Percentiles rank a stretch among this genome's conserved stretches.
Evolutionary conservation across 2,797 vertebrate genomes (phyloP).

Genomic region (Yasuhikotakia modesta): DNA sequence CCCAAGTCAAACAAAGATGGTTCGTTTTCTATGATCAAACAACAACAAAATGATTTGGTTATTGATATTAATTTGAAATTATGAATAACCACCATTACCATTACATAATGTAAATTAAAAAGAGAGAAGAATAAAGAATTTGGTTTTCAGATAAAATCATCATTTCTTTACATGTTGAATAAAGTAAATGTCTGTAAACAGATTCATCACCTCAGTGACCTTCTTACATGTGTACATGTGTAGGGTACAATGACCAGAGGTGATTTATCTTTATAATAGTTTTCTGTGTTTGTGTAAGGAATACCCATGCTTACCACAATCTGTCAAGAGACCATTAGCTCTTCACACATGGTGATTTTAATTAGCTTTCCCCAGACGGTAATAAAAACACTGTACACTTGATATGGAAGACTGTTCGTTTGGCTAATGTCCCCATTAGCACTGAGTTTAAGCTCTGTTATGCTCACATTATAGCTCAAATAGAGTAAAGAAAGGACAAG

Average conservation of each 20-base stretch:
- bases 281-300: constrained; percentile 56
- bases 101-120: not conserved
- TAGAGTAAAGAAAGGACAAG: constrained; percentile 12
- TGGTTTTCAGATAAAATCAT: not conserved
- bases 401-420: constrained; percentile 41
- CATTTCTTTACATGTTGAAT: not conserved
- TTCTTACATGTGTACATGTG: constrained; percentile 30
- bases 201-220: constrained; percentile 6
- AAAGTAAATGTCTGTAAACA: not conserved
- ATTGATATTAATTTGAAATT: too few relatives aligned
- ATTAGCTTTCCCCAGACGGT: constrained; percentile 52
- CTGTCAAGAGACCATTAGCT: constrained; percentile 53
- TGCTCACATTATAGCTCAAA: constrained; percentile 25
- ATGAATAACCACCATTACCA: too few relatives aligned
- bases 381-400: constrained; percentile 47
- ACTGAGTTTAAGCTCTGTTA: constrained; percentile 34
- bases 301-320: constrained; percentile 52
- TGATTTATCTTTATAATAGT: constrained; percentile 45
- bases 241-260: constrained; percentile 14
- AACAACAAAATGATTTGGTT: not conserved
- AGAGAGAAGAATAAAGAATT: too few relatives aligned
- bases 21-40: constrained; percentile 86
- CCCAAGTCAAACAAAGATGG: constrained; percentile 93
- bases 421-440: constrained; percentile 52
- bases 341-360: constrained; percentile 52